Base-by-base conservation (phyloP, 2,888 invertebrate genomes). In the Athalia cordata region DNA sequence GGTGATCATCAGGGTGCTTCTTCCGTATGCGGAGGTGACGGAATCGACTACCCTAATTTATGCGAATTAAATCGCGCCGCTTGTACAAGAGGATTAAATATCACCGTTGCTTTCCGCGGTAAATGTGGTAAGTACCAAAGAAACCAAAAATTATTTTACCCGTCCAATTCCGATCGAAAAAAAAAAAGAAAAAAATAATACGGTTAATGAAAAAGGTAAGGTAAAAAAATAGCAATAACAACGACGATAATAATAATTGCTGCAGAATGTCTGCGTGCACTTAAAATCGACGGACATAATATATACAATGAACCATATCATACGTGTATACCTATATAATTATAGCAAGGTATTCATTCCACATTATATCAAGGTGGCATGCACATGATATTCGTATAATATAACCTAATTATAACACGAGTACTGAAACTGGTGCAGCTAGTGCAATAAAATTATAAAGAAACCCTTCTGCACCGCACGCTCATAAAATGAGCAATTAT, bases 101-200 rank as follows among this genome's bases (percentile, higher is more conserved):
- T 97, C 85, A 94, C 94, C 70, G 94, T 97, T 85, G 95, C 95
- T 85, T 96, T 96, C 87, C 93, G 93, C 82, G 97, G 97, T 79
- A 95, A 96, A 91, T 98, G 98, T 91, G 97, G 97, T 97, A 90
- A 93, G 95, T 90, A 29, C 29, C n/a, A n/a, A n/a, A n/a, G n/a
- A n/a, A n/a, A n/a, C n/a, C n/a, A n/a, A n/a, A n/a, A n/a, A n/a
- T n/a, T n/a, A n/a, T n/a, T n/a, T n/a, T n/a, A n/a, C n/a, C n/a
- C n/a, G n/a, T n/a, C n/a, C n/a, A n/a, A n/a, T n/a, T n/a, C n/a
- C n/a, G n/a, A n/a, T n/a, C n/a, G n/a, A n/a, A n/a, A 79, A 75
- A 77, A 78, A 79, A 78, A 77, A 78, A 72, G 64, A 72, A 79
- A 76, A 78, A 79, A 70, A 50, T 15, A n/a, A 57, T 13, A 55